These are phyloP conservation scores for Drosophila bocqueti DNA, from an alignment of 1,140 invertebrate genomes.

Conservation along the genomic window DNA sequence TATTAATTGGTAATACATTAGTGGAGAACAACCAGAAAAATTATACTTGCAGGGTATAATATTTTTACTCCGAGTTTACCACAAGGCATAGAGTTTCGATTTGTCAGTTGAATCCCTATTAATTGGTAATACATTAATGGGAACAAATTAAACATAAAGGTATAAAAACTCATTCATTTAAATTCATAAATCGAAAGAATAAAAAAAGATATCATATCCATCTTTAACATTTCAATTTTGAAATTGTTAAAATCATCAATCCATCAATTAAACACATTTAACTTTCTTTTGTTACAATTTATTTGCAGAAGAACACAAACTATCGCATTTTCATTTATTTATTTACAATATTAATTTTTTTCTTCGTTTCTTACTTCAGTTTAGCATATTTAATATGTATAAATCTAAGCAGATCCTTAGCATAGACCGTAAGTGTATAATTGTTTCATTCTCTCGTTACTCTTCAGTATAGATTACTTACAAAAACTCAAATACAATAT, in stretches of 20 bases:
- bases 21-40: too few species aligned
- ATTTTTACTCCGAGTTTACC: too few species aligned
- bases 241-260: neutral
- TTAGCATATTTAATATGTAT: slow-evolving; percentile 66
- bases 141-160: too few species aligned
- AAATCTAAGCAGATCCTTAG: slow-evolving; percentile 24
- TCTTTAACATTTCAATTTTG: neutral
- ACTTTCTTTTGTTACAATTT: slow-evolving; percentile 44
- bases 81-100: too few species aligned
- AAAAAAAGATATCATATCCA: too few species aligned
- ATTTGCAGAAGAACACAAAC: slow-evolving; percentile 49
- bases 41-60: neutral
- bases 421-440: slow-evolving; percentile 55
- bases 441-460: slow-evolving; percentile 33
- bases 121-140: too few species aligned
- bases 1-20: too few species aligned
- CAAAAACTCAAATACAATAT: slow-evolving; percentile 63
- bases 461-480: slow-evolving; percentile 50
- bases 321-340: slow-evolving; percentile 39
- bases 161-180: too few species aligned
- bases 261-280: neutral
- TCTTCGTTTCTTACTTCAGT: slow-evolving; percentile 17
- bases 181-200: too few species aligned
- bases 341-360: slow-evolving; percentile 64
- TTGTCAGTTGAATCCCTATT: too few species aligned